Evolutionary conservation across 2,113 vertebrate genomes (phyloP).

Genomic region (Rhineura floridana): DNA sequence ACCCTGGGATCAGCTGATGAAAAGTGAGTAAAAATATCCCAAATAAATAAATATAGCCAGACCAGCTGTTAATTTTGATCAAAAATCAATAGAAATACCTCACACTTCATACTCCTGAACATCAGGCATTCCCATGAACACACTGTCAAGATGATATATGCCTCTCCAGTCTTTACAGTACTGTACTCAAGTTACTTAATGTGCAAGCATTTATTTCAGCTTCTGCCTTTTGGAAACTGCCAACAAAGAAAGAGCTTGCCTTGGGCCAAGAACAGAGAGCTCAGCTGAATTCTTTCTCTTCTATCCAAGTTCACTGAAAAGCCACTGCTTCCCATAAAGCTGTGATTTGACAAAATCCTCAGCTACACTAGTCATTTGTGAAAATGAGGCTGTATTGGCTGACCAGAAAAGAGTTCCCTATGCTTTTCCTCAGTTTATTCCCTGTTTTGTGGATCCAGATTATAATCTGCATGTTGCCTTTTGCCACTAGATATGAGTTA

Average conservation of each 20-base stretch:
- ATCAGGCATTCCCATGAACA: not conserved
- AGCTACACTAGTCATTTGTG: not conserved
- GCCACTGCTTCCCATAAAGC: not conserved
- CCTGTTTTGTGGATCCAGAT: not conserved
- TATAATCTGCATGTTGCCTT: not conserved
- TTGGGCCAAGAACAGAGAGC: not conserved
- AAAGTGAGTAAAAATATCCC: no score
- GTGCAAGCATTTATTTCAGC: not conserved
- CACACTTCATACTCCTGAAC: no score
- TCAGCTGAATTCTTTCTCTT: not conserved
- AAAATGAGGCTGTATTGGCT: not conserved
- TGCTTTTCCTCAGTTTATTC: not conserved
- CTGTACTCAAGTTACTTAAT: not conserved
- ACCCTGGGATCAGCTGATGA: no score
- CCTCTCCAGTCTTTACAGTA: not conserved
- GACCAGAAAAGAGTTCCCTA: not conserved
- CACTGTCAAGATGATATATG: not conserved
- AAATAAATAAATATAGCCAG: no score
- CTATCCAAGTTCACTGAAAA: not conserved
- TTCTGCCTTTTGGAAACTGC: not conserved
- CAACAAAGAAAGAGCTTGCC: not conserved
- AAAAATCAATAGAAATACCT: not conserved
- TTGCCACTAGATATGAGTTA: no score
- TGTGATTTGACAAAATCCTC: not conserved
- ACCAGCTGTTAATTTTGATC: not conserved